Evolutionary conservation across 2,113 vertebrate species (phyloP), one percentile per base, ranked within the genome.

Genomic region (Chaenogobius annularis): DNA sequence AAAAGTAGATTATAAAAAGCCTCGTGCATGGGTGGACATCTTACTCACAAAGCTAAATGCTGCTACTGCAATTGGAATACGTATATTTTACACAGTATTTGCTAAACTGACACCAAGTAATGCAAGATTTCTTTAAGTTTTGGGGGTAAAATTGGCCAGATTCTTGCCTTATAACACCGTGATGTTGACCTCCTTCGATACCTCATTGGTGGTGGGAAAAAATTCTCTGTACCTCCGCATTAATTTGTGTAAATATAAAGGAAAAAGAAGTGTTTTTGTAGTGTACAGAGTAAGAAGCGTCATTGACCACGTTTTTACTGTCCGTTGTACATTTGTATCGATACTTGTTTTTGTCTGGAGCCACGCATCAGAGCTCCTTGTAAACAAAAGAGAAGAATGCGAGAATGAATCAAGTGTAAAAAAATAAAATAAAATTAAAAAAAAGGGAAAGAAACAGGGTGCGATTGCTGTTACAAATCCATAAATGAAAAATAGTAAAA

Each of bases 61-160:
- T 87, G 86, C 83, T 85, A 55, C 59, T 82, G 59, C 79, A 64
- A 74, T 85, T 72, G 10, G 52, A 83, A 65, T 52, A 52, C 81
- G 88, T 71, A 19, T 54, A 72, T 85, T 79, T 66, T 66, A 54
- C 63, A 87, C 79, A 92, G 89, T 91, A 82, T 91, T 92, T 82
- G 65, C 61, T 73, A 44, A 72, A 78, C 23, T 69, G 63, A 81
- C 69, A 23, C 69, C 66, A 31, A 75, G 58, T 58, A 81, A 75
- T 78, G 73, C 78, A 84, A 79, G 77, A 85, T 85, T 68, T 77
- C 68, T 74, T 67, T 76, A 46, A 11, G 44, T 12, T 46, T 10
- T 31, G 26, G 26, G 26, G 26, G 12, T 78, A 68, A 72, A 58
- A 65, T 81, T 37, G 63, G 56, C 65, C 73, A 66, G 83, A 65